These are phyloP conservation scores for Alcedo quadribrachys DNA, from an alignment of 2,797 vertebrate species.

Conservation along the genomic window DNA sequence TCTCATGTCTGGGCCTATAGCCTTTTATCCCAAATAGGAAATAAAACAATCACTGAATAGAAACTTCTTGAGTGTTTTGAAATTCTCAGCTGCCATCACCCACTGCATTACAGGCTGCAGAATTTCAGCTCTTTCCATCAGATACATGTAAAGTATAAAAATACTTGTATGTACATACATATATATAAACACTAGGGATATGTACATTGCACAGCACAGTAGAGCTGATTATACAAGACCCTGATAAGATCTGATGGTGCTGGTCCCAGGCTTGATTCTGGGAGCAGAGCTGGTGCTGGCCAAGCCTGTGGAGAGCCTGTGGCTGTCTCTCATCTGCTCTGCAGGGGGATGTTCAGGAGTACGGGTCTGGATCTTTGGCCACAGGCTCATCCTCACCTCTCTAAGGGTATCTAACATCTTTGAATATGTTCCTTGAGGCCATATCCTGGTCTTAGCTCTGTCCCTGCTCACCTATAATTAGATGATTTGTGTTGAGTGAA, in stretches of 20 bases:
- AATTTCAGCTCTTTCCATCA: background rate
- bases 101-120: background rate
- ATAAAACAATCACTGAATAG: background rate
- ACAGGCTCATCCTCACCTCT: background rate
- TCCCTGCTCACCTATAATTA: background rate
- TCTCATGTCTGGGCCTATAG: background rate
- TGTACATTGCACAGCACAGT: accelerated
- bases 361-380: background rate
- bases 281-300: background rate
- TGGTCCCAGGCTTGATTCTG: accelerated
- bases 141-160: background rate
- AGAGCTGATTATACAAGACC: background rate
- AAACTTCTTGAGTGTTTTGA: background rate
- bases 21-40: background rate
- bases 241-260: background rate
- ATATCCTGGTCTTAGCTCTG: background rate
- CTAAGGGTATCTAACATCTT: no score
- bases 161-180: no score
- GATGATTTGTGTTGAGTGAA: background rate
- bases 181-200: background rate
- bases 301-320: accelerated
- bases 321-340: accelerated
- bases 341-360: accelerated
- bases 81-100: background rate
- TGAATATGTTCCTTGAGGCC: background rate